Evolutionary conservation across 2,888 invertebrate genomes (phyloP), one percentile per base, ranked within the genome.

Genomic region (Seira musarum): DNA sequence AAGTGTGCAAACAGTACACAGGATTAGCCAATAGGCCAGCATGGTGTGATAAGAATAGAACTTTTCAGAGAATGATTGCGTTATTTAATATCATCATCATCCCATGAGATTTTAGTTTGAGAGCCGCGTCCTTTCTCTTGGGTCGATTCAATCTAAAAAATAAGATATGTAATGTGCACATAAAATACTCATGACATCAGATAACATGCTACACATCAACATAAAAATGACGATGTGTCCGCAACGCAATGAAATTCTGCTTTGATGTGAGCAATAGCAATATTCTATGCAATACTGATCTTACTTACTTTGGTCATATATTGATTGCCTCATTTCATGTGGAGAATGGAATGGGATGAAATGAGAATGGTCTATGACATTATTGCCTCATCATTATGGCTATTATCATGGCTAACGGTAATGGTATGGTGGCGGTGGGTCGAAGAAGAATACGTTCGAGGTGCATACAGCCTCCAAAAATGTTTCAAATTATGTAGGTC

Each of bases 321-420:
- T 53, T 15, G 53, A 53, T 53, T 53, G 53, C 53, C 53, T 53
- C 53, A 53, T 30, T 30, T 30, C 30, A 30, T 30, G 30, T 30
- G 30, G 30, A n/a, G 40, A 40, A n/a, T n/a, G n/a, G n/a, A n/a
- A n/a, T n/a, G n/a, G n/a, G n/a, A 13, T 40, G 13, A 40, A 40
- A 40, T 40, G 40, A 40, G 40, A 53, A 53, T 53, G 53, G 53
- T 53, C 53, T 53, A 53, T 53, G 53, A 53, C 53, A 53, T 53
- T 53, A 53, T 53, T 53, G 53, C 53, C 53, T 53, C 53, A 53
- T 30, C 30, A 30, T 30, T 8, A 30, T 30, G 30, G n/a, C n/a
- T n/a, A 30, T 30, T 2, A 30, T 30, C 30, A 30, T 30, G 8
- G 2, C 30, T n/a, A n/a, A n/a, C n/a, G n/a, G n/a, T n/a, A n/a